These are phyloP conservation scores for Scyliorhinus canicula DNA, from an alignment of 2,797 vertebrate genomes.

Conservation along the genomic window DNA sequence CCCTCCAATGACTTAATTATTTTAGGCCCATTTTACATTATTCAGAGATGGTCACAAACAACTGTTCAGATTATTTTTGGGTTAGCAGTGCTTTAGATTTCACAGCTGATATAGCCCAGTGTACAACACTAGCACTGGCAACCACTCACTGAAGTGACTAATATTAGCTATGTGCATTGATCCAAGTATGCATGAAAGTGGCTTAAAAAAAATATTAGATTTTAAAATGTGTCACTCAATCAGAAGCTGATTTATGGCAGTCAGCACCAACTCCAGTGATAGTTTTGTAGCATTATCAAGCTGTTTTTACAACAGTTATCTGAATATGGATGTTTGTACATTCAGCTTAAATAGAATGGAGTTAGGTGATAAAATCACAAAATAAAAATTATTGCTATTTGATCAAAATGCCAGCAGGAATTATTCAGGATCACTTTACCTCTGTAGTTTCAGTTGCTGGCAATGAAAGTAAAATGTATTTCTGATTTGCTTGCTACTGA, in stretches of 20 bases:
- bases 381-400: neutral
- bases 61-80: neutral
- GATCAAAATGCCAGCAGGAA: neutral
- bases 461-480: neutral
- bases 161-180: neutral
- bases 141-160: neutral
- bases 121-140: neutral
- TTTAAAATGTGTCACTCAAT: neutral
- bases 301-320: neutral
- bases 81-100: too few species aligned
- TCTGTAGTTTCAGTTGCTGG: neutral
- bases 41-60: neutral
- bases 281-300: neutral
- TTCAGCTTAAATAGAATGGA: neutral
- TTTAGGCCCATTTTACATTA: neutral
- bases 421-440: neutral
- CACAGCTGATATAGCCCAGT: too few species aligned
- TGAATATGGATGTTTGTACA: neutral
- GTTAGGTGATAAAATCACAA: neutral
- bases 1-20: neutral
- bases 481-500: neutral
- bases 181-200: neutral
- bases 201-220: neutral
- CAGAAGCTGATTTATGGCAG: too few species aligned
- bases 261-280: neutral